A percentile compares a stretch with the other conserved stretches of the same genome.
phyloP scores from a whole-genome alignment of 2,888 invertebrate genomes.

The Acheta domesticus region DNA sequence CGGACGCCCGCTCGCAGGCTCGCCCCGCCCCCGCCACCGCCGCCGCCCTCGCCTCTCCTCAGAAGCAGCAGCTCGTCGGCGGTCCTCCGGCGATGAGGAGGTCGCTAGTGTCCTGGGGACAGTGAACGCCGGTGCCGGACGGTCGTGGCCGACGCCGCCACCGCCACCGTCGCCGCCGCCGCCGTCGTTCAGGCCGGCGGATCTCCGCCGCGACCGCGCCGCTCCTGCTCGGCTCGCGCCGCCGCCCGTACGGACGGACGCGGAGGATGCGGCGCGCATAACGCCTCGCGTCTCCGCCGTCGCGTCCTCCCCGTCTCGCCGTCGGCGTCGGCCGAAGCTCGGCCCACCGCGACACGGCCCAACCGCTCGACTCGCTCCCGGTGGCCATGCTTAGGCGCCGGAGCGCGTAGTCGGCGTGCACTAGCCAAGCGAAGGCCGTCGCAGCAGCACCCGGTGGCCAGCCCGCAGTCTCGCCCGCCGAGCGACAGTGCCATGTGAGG shows the following conservation, averaged over 20 bases:
- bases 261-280: conserved; percentile 12
- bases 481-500: conserved; percentile 11
- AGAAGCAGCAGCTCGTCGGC: background rate
- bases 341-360: conserved; percentile 24
- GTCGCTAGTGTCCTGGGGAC: background rate
- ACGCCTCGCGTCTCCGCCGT: conserved; percentile 11
- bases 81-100: conserved; percentile 10
- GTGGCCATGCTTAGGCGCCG: conserved; percentile 6
- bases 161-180: background rate
- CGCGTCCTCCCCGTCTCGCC: conserved; percentile 21
- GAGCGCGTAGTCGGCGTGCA: background rate
- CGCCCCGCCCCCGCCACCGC: background rate
- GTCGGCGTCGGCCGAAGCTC: conserved; percentile 24
- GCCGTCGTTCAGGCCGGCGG: background rate
- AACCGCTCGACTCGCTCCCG: conserved; percentile 22
- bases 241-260: background rate
- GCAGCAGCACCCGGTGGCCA: conserved; percentile 3
- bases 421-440: conserved; percentile 9
- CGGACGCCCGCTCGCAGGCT: background rate
- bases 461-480: conserved; percentile 18
- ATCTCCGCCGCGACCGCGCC: background rate
- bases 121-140: background rate
- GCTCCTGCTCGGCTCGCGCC: conserved; percentile 18
- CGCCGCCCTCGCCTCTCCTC: background rate
- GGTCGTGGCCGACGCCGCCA: background rate